These are phyloP conservation scores for Drosophila leonis DNA, from an alignment of 2,888 invertebrate species.

Conservation along the genomic window DNA sequence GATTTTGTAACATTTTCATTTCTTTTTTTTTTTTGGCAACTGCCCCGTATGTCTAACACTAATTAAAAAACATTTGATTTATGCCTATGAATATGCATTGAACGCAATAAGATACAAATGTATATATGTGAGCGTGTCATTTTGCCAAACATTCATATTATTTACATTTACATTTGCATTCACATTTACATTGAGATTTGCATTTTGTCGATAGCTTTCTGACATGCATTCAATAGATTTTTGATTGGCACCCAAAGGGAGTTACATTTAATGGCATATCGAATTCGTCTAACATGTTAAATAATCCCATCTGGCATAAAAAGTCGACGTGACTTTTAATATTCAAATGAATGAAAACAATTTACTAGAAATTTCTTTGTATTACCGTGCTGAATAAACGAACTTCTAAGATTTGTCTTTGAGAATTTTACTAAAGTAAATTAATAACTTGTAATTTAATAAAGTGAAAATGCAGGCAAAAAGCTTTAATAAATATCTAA, in stretches of 20 bases:
- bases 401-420: neutral
- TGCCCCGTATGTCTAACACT: conserved; percentile 43
- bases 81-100: conserved; percentile 69
- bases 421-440: neutral
- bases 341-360: conserved; percentile 3
- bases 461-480: no score
- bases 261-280: conserved; percentile 42
- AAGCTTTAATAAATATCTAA: neutral
- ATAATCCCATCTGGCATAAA: neutral
- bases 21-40: neutral
- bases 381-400: neutral
- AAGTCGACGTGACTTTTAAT: conserved; percentile 12
- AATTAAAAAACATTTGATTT: conserved; percentile 75
- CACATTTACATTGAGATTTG: conserved; percentile 53
- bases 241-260: conserved; percentile 40
- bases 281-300: conserved; percentile 23
- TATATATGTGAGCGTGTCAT: conserved; percentile 28
- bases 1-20: conserved; percentile 29
- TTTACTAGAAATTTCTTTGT: neutral
- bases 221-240: conserved; percentile 64
- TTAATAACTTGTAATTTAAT: neutral
- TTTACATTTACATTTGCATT: conserved; percentile 48
- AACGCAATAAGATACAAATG: conserved; percentile 24
- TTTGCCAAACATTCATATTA: conserved; percentile 39
- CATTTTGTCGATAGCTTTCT: conserved; percentile 60